Evolutionary conservation across 2,888 invertebrate species (phyloP).

Genomic region (Ophioninae sp.): DNA sequence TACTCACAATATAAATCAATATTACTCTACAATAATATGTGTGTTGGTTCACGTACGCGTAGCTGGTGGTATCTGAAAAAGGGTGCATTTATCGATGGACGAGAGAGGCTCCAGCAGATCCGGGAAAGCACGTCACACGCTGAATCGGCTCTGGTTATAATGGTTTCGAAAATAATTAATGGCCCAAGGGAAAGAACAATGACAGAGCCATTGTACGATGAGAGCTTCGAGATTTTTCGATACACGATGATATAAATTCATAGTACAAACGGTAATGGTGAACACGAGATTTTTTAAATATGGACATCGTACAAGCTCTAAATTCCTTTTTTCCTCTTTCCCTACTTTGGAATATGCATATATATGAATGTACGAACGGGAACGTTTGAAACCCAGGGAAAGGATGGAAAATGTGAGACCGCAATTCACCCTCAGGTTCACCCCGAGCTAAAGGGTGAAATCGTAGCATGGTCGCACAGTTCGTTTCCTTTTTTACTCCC

Average conservation of each 20-base stretch:
- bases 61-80: conserved; percentile 5
- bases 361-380: neutral
- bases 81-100: conserved; percentile 11
- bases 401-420: conserved; percentile 36
- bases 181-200: conserved; percentile 53
- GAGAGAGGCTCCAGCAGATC: conserved; percentile 9
- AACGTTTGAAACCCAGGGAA: conserved; percentile 9
- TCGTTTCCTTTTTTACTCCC: neutral
- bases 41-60: neutral
- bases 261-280: conserved; percentile 41
- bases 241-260: conserved; percentile 52
- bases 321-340: neutral
- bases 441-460: conserved; percentile 1
- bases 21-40: neutral
- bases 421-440: conserved; percentile 34
- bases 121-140: conserved; percentile 13
- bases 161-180: conserved; percentile 65
- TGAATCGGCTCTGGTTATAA: conserved; percentile 52
- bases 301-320: neutral
- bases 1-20: neutral
- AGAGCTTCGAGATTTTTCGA: conserved; percentile 9
- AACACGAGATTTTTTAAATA: conserved; percentile 55
- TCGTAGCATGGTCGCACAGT: neutral
- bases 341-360: neutral
- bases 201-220: conserved; percentile 24